These are phyloP conservation scores for Hypomesus transpacificus DNA, from an alignment of 2,113 vertebrate genomes.

Conservation along the genomic window DNA sequence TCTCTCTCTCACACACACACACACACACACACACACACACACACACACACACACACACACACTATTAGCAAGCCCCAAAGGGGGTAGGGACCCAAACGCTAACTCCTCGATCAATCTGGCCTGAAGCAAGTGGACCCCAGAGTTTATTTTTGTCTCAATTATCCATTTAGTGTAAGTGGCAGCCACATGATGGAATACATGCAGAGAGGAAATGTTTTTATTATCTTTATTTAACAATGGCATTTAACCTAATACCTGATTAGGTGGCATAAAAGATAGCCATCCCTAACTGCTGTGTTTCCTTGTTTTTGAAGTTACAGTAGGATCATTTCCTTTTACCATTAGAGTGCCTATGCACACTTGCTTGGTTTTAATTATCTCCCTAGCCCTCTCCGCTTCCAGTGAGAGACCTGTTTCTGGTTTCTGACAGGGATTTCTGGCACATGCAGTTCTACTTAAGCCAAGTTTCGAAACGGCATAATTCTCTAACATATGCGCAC, in stretches of 20 bases:
- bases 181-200: constrained; percentile 62
- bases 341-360: not conserved
- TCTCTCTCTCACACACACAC: not conserved
- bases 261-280: constrained; percentile 31
- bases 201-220: constrained; percentile 63
- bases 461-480: constrained; percentile 16
- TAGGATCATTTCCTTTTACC: not conserved
- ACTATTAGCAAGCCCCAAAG: constrained; percentile 1
- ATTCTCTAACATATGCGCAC: constrained; percentile 1
- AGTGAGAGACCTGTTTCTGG: not conserved
- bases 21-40: constrained; percentile 1
- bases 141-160: constrained; percentile 77
- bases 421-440: constrained; percentile 3
- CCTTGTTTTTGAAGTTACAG: constrained; percentile 11
- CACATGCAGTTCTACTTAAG: not conserved
- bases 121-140: constrained; percentile 25
- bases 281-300: constrained; percentile 11
- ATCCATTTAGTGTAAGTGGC: constrained; percentile 71
- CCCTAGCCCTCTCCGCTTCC: not conserved
- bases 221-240: constrained; percentile 58
- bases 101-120: constrained; percentile 54
- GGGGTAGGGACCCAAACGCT: constrained; percentile 8
- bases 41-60: not conserved
- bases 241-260: constrained; percentile 58
- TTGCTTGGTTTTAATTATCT: constrained; percentile 15